Percentiles rank a stretch among this genome's conserved stretches.
Conservation (phyloP, 2,113 vertebrate genomes). For the Hucho hucho region DNA sequence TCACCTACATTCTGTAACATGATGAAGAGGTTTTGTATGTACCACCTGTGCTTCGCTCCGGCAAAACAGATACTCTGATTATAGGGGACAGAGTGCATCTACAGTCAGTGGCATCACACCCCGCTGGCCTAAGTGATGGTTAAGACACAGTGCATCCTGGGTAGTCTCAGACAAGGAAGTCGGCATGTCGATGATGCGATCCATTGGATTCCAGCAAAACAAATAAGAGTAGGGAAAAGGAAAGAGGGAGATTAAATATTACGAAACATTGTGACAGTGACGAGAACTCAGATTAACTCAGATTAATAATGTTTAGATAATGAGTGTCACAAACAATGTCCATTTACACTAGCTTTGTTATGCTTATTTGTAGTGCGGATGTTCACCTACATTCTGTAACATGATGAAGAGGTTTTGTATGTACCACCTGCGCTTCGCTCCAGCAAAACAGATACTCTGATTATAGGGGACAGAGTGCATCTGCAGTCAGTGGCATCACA, state of each 20-base stretch:
- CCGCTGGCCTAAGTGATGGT: constrained; percentile 44
- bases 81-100: constrained; percentile 33
- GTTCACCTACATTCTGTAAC: constrained; percentile 36
- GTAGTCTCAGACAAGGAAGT: constrained; percentile 7
- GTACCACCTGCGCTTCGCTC: constrained; percentile 55
- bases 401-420: constrained; percentile 53
- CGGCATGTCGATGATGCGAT: not conserved
- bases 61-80: constrained; percentile 44
- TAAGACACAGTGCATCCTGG: constrained; percentile 24
- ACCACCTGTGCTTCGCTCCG: constrained; percentile 56
- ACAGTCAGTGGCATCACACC: constrained; percentile 21
- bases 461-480: constrained; percentile 41
- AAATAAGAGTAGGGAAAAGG: constrained; percentile 8
- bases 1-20: constrained; percentile 39
- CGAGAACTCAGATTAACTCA: too few species aligned
- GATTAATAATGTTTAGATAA: too few species aligned
- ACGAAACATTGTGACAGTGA: not conserved
- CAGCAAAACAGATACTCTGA: constrained; percentile 39
- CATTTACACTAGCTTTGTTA: too few species aligned
- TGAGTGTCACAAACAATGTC: too few species aligned
- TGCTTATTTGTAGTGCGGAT: not conserved
- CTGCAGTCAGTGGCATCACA: constrained; percentile 15
- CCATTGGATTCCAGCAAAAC: constrained; percentile 24
- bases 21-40: constrained; percentile 52
- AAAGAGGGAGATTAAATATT: constrained; percentile 30